These are phyloP conservation scores for Hydrochoerus hydrochaeris DNA, from an alignment of 2,113 vertebrate genomes.

Conservation along the genomic window DNA sequence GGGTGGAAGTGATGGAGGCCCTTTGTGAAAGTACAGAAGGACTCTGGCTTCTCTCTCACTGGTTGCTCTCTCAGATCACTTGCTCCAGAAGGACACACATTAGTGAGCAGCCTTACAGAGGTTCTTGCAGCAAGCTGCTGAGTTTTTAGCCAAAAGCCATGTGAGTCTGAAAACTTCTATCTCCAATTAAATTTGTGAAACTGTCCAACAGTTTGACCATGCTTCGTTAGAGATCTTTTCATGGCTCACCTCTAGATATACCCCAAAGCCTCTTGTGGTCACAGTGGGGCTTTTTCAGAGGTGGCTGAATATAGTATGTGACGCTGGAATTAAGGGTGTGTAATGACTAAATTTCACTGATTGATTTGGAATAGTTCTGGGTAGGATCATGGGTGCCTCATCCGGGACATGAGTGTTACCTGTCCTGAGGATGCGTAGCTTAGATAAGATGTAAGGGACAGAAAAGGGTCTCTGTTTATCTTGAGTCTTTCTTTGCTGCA, in stretches of 20 bases:
- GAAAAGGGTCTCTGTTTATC: not conserved
- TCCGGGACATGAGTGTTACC: not conserved
- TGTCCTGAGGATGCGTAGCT: not conserved
- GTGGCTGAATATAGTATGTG: not conserved
- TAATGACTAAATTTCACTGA: not conserved
- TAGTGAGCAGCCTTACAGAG: not conserved
- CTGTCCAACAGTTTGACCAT: not conserved
- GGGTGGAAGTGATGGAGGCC: not conserved
- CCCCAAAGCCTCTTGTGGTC: not conserved
- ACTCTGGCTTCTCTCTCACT: not conserved
- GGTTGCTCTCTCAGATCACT: not conserved
- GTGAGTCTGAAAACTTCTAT: not conserved
- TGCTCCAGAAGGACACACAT: not conserved
- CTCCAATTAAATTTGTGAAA: not conserved
- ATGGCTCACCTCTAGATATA: not conserved
- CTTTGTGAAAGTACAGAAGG: not conserved
- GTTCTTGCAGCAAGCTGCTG: not conserved
- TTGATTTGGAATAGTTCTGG: not conserved
- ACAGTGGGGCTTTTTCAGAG: not conserved
- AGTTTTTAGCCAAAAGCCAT: not conserved
- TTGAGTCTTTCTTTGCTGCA: not conserved
- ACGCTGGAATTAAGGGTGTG: not conserved
- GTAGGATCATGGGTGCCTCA: not conserved
- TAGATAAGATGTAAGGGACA: not conserved
- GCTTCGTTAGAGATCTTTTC: not conserved